Evolutionary conservation across 1,140 invertebrate species (phyloP), one percentile per base, ranked within the genome.

Genomic region (Philotrypesis tridentata): DNA sequence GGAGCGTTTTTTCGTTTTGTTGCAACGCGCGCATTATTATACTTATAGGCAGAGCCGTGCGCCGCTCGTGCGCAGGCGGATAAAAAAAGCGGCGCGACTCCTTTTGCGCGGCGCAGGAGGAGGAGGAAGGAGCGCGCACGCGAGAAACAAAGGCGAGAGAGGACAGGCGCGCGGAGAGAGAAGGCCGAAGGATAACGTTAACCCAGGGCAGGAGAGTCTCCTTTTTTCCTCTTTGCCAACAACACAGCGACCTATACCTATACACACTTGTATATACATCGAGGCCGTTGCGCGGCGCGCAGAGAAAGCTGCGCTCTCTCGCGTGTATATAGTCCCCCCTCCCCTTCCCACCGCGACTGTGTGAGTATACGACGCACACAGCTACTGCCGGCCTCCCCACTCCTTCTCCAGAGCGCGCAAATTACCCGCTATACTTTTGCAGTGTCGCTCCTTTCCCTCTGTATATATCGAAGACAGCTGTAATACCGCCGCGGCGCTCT

Each of bases 171-270:
- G 21, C 27, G 12, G 40, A 73, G 25, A 61, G 33, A 29, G 71
- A 74, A 48, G 9, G 68, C 33, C 81, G 85, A 86, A 89, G 88
- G 87, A 88, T 90, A 87, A 90, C 86, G 88, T 90, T 91, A 90
- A 84, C 88, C 89, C 89, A 91, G 89, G 89, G 87, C 89, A 90
- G 89, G 88, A 89, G 85, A 75, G 29, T 73, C 70, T 79, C 70
- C 82, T 71, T 72, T 33, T n/a, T 70, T 55, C 17, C 17, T 6
- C 31, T 23, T 67, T 27, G 2, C 63, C 63, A 67, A 6, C 29
- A 70, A 29, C 68, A n/a, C n/a, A 55, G 21, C 48, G 27, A 31
- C 74, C 40, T n/a, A n/a, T n/a, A n/a, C n/a, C n/a, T n/a, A n/a
- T n/a, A n/a, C n/a, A n/a, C n/a, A n/a, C n/a, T n/a, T n/a, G n/a